Conservation (phyloP, 2,888 invertebrate species). For the Aleiodes leptofemur region DNA sequence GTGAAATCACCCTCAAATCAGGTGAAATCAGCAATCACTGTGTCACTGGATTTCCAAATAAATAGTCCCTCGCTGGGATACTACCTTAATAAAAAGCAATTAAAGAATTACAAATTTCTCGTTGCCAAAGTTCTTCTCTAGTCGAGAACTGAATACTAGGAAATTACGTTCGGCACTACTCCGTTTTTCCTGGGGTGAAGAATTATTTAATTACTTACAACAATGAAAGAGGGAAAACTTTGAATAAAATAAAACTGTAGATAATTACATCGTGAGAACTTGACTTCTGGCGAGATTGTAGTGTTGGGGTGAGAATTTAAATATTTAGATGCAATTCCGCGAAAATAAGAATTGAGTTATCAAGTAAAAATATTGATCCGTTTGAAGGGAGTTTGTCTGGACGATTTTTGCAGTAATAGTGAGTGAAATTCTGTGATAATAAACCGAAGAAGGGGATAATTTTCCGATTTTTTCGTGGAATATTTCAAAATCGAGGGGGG, state of each 20-base stretch:
- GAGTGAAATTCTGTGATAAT: too few species aligned
- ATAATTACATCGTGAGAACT: slow-evolving; percentile 15
- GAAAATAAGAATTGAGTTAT: background rate
- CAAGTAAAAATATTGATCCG: background rate
- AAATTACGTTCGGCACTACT: too few species aligned
- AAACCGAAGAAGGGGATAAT: too few species aligned
- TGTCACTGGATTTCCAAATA: too few species aligned
- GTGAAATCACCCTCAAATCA: too few species aligned
- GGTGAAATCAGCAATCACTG: too few species aligned
- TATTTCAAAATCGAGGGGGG: background rate
- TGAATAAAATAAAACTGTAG: background rate
- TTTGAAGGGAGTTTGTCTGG: background rate
- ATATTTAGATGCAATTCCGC: background rate
- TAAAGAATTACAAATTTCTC: too few species aligned
- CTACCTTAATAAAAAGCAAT: too few species aligned
- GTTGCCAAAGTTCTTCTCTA: too few species aligned
- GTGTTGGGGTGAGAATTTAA: background rate
- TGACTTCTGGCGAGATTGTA: background rate
- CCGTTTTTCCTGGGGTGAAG: background rate
- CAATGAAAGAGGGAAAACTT: background rate
- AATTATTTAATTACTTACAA: background rate
- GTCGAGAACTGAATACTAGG: too few species aligned
- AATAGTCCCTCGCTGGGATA: too few species aligned
- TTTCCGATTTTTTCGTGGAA: background rate
- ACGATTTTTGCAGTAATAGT: too few species aligned